phyloP scores from a whole-genome alignment of 1,140 invertebrate genomes.

The Medauroidea extradentata region DNA sequence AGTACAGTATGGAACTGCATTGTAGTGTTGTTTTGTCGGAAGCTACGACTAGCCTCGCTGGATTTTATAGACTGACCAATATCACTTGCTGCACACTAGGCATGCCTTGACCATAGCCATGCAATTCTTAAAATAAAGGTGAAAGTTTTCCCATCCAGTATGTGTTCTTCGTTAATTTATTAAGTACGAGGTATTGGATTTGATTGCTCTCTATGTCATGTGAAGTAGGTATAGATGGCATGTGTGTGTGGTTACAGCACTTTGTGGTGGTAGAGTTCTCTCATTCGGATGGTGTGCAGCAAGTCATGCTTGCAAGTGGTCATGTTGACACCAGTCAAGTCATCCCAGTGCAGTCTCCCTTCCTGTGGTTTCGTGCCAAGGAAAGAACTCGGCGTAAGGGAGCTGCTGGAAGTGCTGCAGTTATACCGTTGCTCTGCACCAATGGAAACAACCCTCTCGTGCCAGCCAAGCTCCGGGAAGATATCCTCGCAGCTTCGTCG shows the following conservation, averaged over 20 bases:
- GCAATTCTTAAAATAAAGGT: no score
- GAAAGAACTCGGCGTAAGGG: neutral
- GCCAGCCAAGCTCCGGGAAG: neutral
- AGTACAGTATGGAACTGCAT: no score
- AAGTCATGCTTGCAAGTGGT: conserved; percentile 41
- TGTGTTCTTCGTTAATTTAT: no score
- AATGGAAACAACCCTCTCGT: neutral
- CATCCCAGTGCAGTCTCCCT: conserved; percentile 56
- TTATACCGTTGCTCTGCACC: neutral
- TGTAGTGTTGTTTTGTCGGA: no score
- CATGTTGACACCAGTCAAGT: conserved; percentile 47
- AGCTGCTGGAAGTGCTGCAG: neutral
- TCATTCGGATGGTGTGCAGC: conserved; percentile 40
- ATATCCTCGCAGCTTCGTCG: neutral
- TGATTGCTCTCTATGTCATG: no score
- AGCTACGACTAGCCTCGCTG: no score
- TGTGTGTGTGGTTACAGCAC: conserved; percentile 56
- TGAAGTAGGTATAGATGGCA: no score
- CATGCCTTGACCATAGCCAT: no score
- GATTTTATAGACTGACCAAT: no score
- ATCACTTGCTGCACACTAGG: no score
- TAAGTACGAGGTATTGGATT: no score
- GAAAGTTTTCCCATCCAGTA: no score
- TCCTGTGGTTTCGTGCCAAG: conserved; percentile 61
- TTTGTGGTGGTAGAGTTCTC: conserved; percentile 65